Conservation (phyloP, 2,113 vertebrate genomes). For the Petrocephalus zakoni region DNA sequence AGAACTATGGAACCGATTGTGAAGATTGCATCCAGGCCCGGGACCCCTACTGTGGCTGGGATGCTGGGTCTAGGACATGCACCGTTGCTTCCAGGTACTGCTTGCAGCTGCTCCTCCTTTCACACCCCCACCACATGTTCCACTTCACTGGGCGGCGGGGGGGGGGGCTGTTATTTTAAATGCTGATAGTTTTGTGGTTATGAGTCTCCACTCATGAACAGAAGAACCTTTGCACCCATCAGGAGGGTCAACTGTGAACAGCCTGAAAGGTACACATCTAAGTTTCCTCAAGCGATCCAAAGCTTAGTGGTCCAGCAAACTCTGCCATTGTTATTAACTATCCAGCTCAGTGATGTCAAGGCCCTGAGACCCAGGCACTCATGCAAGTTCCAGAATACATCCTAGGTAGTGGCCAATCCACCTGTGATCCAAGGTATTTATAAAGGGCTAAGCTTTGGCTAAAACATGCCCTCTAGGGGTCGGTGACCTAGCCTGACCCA, state of each 20-base stretch:
- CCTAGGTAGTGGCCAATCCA: not conserved
- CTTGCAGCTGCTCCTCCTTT: not conserved
- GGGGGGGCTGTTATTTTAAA: not conserved
- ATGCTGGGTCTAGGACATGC: not conserved
- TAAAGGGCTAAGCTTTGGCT: not conserved
- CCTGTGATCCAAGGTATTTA: not conserved
- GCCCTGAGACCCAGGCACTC: no score
- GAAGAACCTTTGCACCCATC: not conserved
- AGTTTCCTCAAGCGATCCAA: not conserved
- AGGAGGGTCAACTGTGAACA: not conserved
- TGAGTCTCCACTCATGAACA: not conserved
- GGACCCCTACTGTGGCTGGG: conserved; percentile 61
- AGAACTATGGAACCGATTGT: conserved; percentile 44
- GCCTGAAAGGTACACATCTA: not conserved
- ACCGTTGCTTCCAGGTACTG: not conserved
- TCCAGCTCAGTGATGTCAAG: not conserved
- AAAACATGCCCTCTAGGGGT: not conserved
- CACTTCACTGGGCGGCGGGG: not conserved
- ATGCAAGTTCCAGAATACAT: not conserved
- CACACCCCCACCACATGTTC: not conserved
- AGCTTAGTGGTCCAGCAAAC: not conserved
- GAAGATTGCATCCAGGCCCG: conserved; percentile 44
- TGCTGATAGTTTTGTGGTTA: not conserved
- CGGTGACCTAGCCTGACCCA: not conserved
- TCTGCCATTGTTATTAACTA: not conserved